A percentile compares a stretch with the other conserved stretches of the same genome.
Conservation (phyloP, 2,888 invertebrate species). For the Brenthis ino region DNA sequence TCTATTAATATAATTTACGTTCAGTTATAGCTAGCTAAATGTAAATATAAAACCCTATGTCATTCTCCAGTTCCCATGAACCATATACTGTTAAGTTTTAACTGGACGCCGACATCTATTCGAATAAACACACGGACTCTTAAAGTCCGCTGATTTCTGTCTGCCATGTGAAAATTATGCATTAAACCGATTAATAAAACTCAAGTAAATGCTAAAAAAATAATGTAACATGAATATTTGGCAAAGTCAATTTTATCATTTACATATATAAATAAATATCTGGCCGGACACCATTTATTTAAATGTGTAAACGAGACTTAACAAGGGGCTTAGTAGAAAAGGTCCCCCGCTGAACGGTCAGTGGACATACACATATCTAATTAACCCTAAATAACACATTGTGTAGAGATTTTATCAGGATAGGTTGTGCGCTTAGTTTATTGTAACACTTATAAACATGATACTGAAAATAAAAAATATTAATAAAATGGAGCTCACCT, state of each 20-base stretch:
- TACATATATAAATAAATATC: not conserved
- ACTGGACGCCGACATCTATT: no score
- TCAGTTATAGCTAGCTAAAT: no score
- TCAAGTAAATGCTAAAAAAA: no score
- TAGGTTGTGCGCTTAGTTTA: constrained; percentile 13
- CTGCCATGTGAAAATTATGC: no score
- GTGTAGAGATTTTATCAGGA: constrained; percentile 50
- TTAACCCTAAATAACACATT: constrained; percentile 65
- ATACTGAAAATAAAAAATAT: constrained; percentile 4
- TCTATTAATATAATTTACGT: no score
- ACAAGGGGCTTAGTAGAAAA: constrained; percentile 24
- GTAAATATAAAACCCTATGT: no score
- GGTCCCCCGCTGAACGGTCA: constrained; percentile 21
- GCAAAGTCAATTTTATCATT: not conserved
- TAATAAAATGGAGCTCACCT: not conserved
- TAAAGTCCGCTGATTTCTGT: no score
- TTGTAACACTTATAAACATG: not conserved
- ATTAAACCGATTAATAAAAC: no score
- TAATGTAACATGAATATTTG: not conserved
- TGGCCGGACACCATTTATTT: not conserved
- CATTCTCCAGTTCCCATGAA: no score
- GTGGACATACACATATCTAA: constrained; percentile 37
- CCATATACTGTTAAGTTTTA: no score
- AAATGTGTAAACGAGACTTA: constrained; percentile 46
- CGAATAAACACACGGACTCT: no score